Evolutionary conservation across 2,113 vertebrate genomes (phyloP).

Genomic region (Acrocephalus kingi): DNA sequence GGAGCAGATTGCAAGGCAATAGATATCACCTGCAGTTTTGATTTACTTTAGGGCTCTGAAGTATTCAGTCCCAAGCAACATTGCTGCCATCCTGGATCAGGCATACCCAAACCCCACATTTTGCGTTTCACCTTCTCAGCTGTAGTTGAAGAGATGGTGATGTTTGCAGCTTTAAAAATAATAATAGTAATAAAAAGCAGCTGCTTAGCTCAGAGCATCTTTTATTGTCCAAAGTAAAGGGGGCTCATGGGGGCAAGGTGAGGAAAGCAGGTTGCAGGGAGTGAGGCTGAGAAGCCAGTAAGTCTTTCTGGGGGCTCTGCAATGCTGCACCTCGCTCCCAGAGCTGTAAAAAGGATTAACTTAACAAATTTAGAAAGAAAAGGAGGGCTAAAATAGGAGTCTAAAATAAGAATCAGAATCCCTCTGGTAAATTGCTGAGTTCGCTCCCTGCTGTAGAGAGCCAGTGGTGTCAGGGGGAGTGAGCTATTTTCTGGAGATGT

Average conservation of each 20-base stretch:
- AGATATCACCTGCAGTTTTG: background rate
- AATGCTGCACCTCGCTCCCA: background rate
- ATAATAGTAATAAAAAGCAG: background rate
- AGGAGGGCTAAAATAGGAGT: conserved; percentile 25
- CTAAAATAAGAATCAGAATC: conserved; percentile 67
- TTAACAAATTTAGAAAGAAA: conserved; percentile 25
- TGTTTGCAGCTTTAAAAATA: background rate
- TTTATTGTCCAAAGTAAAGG: background rate
- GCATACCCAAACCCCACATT: background rate
- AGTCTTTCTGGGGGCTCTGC: background rate
- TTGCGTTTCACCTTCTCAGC: background rate
- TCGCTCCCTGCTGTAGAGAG: background rate
- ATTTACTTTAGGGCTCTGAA: background rate
- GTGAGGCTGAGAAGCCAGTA: background rate
- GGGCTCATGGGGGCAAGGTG: background rate
- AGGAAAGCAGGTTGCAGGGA: background rate
- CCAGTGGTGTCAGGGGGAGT: background rate
- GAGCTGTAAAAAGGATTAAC: conserved; percentile 41
- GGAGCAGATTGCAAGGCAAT: background rate
- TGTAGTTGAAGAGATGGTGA: background rate
- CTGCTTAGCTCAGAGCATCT: background rate
- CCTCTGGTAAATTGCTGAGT: conserved; percentile 56
- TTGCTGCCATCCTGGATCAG: background rate
- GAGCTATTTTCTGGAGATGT: conserved; percentile 44
- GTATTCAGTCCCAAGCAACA: background rate